Conservation (phyloP, 2,888 invertebrate genomes). For the Sminthurinus aureus region DNA sequence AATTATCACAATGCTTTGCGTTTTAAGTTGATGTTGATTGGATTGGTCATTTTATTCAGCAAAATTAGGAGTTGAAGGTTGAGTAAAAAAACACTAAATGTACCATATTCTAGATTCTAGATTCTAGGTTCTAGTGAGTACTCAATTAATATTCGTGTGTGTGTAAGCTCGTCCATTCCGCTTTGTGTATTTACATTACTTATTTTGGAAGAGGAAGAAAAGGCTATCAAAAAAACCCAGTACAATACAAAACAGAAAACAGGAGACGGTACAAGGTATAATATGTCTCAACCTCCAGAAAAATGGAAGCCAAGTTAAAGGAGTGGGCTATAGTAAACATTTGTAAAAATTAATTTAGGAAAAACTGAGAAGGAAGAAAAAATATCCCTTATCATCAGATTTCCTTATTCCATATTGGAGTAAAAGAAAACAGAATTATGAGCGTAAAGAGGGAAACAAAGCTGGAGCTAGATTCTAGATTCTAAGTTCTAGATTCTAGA, state of each 20-base stretch:
- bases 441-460: conserved; percentile 8
- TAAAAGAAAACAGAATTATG: conserved; percentile 42
- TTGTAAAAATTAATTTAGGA: conserved; percentile 27
- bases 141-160: not conserved
- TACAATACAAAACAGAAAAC: not conserved
- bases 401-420: conserved; percentile 30
- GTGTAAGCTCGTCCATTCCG: no score
- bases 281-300: not conserved
- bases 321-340: not conserved
- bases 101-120: no score
- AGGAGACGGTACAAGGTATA: no score
- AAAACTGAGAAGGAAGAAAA: conserved; percentile 8
- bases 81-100: no score
- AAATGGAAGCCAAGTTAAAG: not conserved
- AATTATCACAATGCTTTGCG: no score
- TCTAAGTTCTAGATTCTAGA: no score
- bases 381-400: conserved; percentile 35
- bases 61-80: no score
- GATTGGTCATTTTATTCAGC: no score
- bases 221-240: not conserved
- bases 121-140: no score
- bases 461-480: no score
- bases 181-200: no score
- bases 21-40: no score
- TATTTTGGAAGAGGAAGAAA: not conserved